Evolutionary conservation across 2,113 vertebrate species (phyloP), one percentile per base, ranked within the genome.

Genomic region (Choloepus hoffmanni): DNA sequence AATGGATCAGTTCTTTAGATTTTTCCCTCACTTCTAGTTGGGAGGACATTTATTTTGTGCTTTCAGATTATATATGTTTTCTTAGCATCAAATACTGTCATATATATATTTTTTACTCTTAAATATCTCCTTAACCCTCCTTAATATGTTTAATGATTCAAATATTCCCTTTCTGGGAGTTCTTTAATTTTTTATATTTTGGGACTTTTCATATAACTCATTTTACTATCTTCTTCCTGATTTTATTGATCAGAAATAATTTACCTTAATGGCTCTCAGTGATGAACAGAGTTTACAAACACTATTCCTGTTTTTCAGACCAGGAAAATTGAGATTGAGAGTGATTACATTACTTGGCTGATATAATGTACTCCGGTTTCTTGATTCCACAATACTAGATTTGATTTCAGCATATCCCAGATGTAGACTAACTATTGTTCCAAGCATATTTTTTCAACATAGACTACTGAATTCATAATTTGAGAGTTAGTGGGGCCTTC

Each of bases 221-320:
- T 14, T 16, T 60, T 26, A 84, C 15, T 74, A 50, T 7, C 12
- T 89, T n/a, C 58, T 87, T 77, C 33, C 85, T 81, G 36, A 84
- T 36, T 95, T 94, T 93, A 83, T 83, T 85, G 86, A 63, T 78
- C 86, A 79, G 70, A 92, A 95, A 62, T 95, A 58, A 90, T 87
- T 95, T 76, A 55, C 1, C 24, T 33, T 65, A 70, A 63, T 68
- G 24, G 30, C 68, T 85, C 24, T 94, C 55, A 67, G 11, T 85
- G 50, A 43, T 89, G 62, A 70, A 60, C 2, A 78, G 9, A 15
- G 50, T 83, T 92, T 58, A 45, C 23, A 65, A 60, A 60, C 36
- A 73, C 58, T 82, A 13, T 78, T 2, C 36, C 33, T 1, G 40
- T 72, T 96, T 93, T 94, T 87, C 58, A 96, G 74, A 67, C 76